Evolutionary conservation across 1,140 invertebrate species (phyloP).

Genomic region (Gonatopus flavifemur): DNA sequence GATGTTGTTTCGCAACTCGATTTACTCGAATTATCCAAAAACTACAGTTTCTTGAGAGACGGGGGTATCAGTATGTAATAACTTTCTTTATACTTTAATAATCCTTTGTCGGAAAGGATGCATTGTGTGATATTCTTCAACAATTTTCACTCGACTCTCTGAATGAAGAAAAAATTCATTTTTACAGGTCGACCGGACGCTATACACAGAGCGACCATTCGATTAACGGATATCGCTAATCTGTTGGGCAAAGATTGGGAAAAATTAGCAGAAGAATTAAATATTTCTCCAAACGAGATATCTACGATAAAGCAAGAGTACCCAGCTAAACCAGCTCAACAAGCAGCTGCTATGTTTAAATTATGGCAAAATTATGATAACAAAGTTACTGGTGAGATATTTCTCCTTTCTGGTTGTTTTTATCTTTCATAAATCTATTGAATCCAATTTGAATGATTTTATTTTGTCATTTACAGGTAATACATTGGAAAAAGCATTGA

Average conservation of each 20-base stretch:
- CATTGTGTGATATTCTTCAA: too few species aligned
- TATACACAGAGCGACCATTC: constrained; percentile 76
- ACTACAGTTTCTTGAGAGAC: constrained; percentile 66
- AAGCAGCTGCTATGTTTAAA: constrained; percentile 91
- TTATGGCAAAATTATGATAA: constrained; percentile 79
- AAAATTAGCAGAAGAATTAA: constrained; percentile 79
- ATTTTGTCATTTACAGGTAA: constrained; percentile 70
- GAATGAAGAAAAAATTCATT: constrained; percentile 9
- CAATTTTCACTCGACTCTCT: too few species aligned
- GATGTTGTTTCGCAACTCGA: constrained; percentile 73
- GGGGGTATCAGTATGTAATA: constrained; percentile 58
- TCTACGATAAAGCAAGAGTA: constrained; percentile 86
- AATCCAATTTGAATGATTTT: not conserved
- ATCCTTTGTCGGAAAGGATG: too few species aligned
- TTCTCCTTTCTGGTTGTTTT: too few species aligned
- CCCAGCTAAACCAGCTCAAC: constrained; percentile 80
- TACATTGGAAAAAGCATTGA: constrained; percentile 83
- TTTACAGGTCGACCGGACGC: constrained; percentile 63
- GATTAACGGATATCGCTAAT: constrained; percentile 90
- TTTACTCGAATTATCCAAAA: constrained; percentile 67
- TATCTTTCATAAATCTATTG: not conserved
- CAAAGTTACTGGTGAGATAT: constrained; percentile 72
- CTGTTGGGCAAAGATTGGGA: constrained; percentile 91
- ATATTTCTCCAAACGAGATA: constrained; percentile 83
- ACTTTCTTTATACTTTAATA: too few species aligned